A percentile compares a stretch with the other conserved stretches of the same genome.
phyloP scores from a whole-genome alignment of 1,140 invertebrate genomes.

The Samia ricini region DNA sequence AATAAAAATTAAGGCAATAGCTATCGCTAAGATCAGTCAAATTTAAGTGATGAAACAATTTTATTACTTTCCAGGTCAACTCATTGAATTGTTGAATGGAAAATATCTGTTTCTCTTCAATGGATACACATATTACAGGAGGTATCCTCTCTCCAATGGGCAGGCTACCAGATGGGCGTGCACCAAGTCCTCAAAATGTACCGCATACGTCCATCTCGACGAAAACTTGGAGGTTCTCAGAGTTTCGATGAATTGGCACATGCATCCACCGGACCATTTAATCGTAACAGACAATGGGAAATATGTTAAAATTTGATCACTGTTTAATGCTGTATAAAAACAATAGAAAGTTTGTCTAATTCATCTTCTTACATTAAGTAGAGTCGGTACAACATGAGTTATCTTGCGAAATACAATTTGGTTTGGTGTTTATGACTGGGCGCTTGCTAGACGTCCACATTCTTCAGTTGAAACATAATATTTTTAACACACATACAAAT shows the following conservation, averaged over 20 bases:
- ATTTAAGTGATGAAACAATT: too few relatives aligned
- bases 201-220: constrained; percentile 33
- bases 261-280: constrained; percentile 15
- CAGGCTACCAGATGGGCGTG: constrained; percentile 28
- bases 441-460: too few relatives aligned
- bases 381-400: too few relatives aligned
- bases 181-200: constrained; percentile 25
- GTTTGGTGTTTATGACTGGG: too few relatives aligned
- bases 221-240: constrained; percentile 19
- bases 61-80: constrained; percentile 18
- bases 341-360: background rate
- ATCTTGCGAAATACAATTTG: too few relatives aligned
- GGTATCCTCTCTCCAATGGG: constrained; percentile 15
- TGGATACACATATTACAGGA: constrained; percentile 35
- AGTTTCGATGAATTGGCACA: constrained; percentile 18
- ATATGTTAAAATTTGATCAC: constrained; percentile 21
- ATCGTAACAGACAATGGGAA: constrained; percentile 19
- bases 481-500: too few relatives aligned
- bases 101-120: constrained; percentile 16
- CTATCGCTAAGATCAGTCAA: too few relatives aligned
- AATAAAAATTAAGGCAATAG: too few relatives aligned
- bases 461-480: too few relatives aligned
- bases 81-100: constrained; percentile 29
- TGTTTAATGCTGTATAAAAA: background rate
- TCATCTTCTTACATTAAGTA: too few relatives aligned